phyloP scores from a whole-genome alignment of 2,113 vertebrate species.

The Haliaeetus leucogaster region DNA sequence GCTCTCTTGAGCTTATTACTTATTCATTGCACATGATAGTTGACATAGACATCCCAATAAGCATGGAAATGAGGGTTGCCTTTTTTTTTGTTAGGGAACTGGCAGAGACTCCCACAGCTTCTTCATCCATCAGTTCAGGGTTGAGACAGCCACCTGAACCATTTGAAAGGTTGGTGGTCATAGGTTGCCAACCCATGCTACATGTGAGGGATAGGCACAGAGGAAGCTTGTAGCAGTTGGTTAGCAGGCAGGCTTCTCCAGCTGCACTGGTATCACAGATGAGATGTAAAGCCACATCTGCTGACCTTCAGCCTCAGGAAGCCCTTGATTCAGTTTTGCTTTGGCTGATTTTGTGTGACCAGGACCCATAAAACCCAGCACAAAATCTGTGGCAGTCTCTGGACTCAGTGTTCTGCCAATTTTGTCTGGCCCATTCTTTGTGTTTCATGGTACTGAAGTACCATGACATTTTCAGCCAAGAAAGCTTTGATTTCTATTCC shows the following conservation, averaged over 20 bases:
- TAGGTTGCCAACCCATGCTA: not conserved
- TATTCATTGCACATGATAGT: not conserved
- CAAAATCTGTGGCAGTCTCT: not conserved
- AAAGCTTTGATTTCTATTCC: not conserved
- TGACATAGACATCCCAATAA: not conserved
- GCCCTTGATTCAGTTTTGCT: not conserved
- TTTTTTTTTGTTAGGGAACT: not conserved
- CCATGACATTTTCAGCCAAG: not conserved
- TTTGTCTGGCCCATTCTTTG: not conserved
- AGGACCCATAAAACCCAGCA: not conserved
- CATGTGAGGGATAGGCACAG: not conserved
- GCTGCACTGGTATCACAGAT: not conserved
- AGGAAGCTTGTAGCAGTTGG: not conserved
- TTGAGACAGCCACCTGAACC: not conserved
- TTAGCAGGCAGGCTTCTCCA: not conserved
- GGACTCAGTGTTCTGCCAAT: not conserved
- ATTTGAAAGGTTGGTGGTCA: not conserved
- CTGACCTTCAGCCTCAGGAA: not conserved
- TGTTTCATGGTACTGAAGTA: not conserved
- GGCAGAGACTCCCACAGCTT: not conserved
- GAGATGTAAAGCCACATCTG: not conserved
- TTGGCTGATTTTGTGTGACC: not conserved
- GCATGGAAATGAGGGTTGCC: not conserved
- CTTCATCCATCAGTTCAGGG: not conserved
- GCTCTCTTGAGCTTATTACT: not conserved